These are phyloP conservation scores for Phylloscopus trochiloides DNA, from an alignment of 2,113 vertebrate genomes.

Conservation along the genomic window DNA sequence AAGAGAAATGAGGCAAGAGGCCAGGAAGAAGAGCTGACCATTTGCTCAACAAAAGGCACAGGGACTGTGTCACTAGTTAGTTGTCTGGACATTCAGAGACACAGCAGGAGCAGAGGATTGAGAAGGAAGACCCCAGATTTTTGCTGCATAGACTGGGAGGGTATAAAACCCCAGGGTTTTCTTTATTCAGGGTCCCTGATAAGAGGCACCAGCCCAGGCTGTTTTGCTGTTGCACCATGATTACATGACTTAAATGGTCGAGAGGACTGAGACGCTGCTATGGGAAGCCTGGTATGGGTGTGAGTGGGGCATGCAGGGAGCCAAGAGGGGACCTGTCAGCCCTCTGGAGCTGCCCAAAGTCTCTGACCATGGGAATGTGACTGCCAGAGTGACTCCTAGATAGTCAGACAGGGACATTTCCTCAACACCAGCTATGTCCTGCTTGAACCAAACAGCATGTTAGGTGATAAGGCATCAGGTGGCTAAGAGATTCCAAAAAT, in stretches of 20 bases:
- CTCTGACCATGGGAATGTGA: not conserved
- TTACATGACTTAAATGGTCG: not conserved
- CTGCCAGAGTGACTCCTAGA: not conserved
- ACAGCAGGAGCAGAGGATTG: not conserved
- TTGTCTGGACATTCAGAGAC: not conserved
- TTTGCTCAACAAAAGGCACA: not conserved
- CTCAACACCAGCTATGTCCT: not conserved
- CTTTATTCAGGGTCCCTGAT: not conserved
- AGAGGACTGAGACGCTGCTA: not conserved
- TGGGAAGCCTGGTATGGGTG: not conserved
- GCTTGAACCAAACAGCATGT: not conserved
- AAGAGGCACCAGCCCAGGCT: not conserved
- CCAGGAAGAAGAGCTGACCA: rapidly evolving
- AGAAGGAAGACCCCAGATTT: not conserved
- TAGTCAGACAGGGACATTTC: not conserved
- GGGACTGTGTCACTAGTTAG: no score
- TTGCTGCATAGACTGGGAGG: not conserved
- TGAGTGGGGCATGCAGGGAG: not conserved
- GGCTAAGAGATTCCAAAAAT: not conserved
- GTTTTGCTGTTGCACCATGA: rapidly evolving
- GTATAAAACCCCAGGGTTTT: not conserved
- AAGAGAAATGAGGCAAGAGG: not conserved
- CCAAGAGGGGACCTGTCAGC: rapidly evolving
- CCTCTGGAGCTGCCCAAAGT: not conserved
- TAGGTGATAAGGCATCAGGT: not conserved